These are phyloP conservation scores for Candoia aspera DNA, from an alignment of 2,113 vertebrate species.

Conservation along the genomic window DNA sequence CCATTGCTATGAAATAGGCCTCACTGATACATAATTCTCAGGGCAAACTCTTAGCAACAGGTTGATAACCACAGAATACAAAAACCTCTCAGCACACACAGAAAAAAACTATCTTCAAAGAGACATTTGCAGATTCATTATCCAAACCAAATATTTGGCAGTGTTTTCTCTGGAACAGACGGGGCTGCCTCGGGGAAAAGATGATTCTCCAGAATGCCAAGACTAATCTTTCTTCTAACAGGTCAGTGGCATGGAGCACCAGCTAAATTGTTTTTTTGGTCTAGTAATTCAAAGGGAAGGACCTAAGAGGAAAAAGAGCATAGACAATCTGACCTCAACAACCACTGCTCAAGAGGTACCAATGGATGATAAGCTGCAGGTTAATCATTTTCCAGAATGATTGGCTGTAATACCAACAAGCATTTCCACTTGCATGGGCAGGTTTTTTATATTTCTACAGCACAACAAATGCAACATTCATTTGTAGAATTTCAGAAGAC, in stretches of 20 bases:
- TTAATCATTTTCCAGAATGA: neutral
- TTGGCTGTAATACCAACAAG: neutral
- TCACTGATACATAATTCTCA: neutral
- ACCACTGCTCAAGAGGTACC: neutral
- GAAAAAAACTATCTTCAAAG: neutral
- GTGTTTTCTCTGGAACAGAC: neutral
- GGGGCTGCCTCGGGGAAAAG: neutral
- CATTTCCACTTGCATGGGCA: neutral
- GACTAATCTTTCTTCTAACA: slow-evolving; percentile 6
- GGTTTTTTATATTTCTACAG: neutral
- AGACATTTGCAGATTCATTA: slow-evolving; percentile 7
- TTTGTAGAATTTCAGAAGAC: neutral
- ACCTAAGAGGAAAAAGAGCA: neutral
- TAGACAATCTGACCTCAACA: neutral
- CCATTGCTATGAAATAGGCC: neutral
- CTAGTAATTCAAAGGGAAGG: slow-evolving; percentile 5
- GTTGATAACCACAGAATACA: neutral
- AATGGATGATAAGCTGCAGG: neutral
- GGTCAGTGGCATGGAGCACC: neutral
- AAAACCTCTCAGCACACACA: neutral
- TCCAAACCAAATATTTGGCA: neutral
- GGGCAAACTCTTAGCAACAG: neutral
- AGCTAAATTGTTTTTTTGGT: slow-evolving; percentile 19
- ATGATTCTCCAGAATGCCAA: neutral
- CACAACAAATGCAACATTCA: neutral